Evolutionary conservation across 2,797 vertebrate genomes (phyloP), one percentile per base, ranked within the genome.

Genomic region (Pyrocephalus nanus): DNA sequence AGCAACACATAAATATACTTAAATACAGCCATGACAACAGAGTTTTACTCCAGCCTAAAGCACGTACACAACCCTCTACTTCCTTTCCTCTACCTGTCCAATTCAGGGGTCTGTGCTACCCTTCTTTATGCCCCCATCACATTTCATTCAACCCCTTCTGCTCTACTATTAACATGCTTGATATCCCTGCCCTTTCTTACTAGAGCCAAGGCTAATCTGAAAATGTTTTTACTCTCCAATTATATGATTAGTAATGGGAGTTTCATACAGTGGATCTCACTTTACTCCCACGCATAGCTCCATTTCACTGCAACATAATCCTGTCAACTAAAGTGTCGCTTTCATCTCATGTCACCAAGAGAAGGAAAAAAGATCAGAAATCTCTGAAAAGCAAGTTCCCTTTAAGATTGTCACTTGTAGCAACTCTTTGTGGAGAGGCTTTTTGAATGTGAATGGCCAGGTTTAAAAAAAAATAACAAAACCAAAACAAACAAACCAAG

Each of bases 211-310:
- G 42, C 51, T 94, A 89, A 74, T 91, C 38, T 91, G 87, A 91
- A 92, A 94, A 80, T 86, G 60, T 67, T 86, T 94, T 93, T 78
- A 43, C 45, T 93, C 66, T 82, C 51, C 82, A 88, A 79, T 92
- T 90, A 79, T 54, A 54, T 77, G 64, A 92, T 92, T 94, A 88
- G 58, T 54, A 74, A 90, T 73, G 62, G 27, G 51, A 90, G 34
- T 90, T 82, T 80, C 34, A 22, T 29, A 77, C 45, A 91, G 62
- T 53, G 48, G 60, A 51, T 88, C 79, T 96, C 73, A 64, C 40
- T 78, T 85, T 50, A 36, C 86, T 88, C 66, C 73, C 42, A 79
- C n/a, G 10, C 22, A 51, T 48, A 92, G n/a, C 66, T 91, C 29
- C 43, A 65, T 91, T 93, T 92, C 60, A 32, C 42, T 83, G 55